These are phyloP conservation scores for Ischnus inquisitorius DNA, from an alignment of 2,888 invertebrate genomes.

Conservation along the genomic window DNA sequence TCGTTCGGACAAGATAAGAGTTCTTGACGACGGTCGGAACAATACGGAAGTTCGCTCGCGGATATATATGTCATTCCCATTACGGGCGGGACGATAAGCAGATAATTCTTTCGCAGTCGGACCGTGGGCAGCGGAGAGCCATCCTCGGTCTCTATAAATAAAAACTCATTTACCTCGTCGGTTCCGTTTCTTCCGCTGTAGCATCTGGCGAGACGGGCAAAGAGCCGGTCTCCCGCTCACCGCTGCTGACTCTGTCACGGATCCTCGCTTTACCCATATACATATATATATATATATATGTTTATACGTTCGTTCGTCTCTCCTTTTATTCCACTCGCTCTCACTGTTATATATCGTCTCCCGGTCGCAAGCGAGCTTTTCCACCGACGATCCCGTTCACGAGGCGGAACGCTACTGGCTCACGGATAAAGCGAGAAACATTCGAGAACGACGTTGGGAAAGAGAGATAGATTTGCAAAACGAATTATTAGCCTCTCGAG, in stretches of 20 bases:
- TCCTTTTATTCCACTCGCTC: conserved; percentile 36
- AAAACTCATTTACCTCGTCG: conserved; percentile 68
- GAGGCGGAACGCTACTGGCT: conserved; percentile 23
- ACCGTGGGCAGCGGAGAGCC: conserved; percentile 18
- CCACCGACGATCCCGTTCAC: conserved; percentile 20
- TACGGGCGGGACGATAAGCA: conserved; percentile 71
- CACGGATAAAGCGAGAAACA: conserved; percentile 40
- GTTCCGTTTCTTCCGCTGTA: conserved; percentile 65
- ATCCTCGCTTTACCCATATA: conserved; percentile 19
- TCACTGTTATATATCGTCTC: neutral
- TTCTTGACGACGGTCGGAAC: conserved; percentile 28
- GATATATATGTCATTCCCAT: conserved; percentile 63
- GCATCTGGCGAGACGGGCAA: conserved; percentile 65
- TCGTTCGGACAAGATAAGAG: conserved; percentile 28
- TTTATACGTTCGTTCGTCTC: conserved; percentile 27
- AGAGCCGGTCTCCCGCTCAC: conserved; percentile 33
- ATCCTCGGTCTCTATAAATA: conserved; percentile 69
- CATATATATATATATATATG: neutral
- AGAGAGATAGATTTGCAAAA: conserved; percentile 61
- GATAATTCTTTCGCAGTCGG: conserved; percentile 66
- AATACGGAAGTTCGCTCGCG: conserved; percentile 28
- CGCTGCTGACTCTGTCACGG: conserved; percentile 31
- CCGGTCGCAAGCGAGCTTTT: conserved; percentile 16
- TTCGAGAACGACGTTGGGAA: conserved; percentile 33
- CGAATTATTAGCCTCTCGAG: conserved; percentile 64